These are phyloP conservation scores for Dermolepida albohirtum DNA, from an alignment of 2,888 invertebrate species.

Conservation along the genomic window DNA sequence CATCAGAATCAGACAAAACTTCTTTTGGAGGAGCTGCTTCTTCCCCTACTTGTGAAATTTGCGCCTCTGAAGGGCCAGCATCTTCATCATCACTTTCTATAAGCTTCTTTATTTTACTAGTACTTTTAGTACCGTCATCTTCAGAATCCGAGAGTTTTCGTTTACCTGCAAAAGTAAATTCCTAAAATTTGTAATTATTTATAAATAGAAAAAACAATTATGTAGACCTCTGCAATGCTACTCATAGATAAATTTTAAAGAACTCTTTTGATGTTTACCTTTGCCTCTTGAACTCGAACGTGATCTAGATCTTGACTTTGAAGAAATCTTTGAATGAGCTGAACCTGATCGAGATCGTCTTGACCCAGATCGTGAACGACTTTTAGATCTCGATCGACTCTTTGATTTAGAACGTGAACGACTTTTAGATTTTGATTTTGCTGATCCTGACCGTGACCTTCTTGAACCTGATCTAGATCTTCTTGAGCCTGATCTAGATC, in stretches of 20 bases:
- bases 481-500: conserved; percentile 9
- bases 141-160: conserved; percentile 71
- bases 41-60: conserved; percentile 55
- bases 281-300: conserved; percentile 55
- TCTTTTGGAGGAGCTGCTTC: conserved; percentile 48
- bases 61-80: conserved; percentile 56
- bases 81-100: conserved; percentile 72
- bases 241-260: conserved; percentile 35
- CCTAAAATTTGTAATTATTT: no score
- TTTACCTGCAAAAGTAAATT: conserved; percentile 55
- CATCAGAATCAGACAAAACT: conserved; percentile 72
- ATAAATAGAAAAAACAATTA: no score
- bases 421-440: conserved; percentile 51
- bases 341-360: conserved; percentile 49
- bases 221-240: no score
- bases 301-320: conserved; percentile 55
- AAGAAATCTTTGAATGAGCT: conserved; percentile 52
- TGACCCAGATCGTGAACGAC: conserved; percentile 54
- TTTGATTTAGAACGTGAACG: conserved; percentile 56
- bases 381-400: conserved; percentile 14
- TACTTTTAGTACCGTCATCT: conserved; percentile 64
- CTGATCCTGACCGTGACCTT: conserved; percentile 45
- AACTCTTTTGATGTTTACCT: conserved; percentile 33
- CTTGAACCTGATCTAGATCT: conserved; percentile 25
- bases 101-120: conserved; percentile 58